Conservation (phyloP, 2,113 vertebrate species). For the Capra hircus region DNA sequence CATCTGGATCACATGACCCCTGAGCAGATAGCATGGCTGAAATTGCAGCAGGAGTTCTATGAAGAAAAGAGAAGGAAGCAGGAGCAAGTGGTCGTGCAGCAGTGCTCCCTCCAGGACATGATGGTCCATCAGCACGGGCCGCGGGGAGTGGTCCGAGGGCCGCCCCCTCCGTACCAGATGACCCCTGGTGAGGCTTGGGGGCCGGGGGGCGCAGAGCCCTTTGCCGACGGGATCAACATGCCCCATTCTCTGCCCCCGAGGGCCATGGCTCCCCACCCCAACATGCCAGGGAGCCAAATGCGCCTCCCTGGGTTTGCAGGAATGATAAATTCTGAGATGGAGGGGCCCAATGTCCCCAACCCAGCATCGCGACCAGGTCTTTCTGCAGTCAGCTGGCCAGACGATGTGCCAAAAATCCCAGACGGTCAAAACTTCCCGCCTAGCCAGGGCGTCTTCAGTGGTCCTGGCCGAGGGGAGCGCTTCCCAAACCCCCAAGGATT, state of each 20-base stretch:
- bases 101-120: conserved; percentile 95
- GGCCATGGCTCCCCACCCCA: conserved; percentile 92
- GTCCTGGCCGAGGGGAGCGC: conserved; percentile 93
- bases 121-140: conserved; percentile 97
- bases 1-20: conserved; percentile 98
- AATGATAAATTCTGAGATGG: conserved; percentile 98
- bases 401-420: conserved; percentile 96
- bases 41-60: conserved; percentile 98
- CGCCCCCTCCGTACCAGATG: conserved; percentile 97
- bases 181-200: conserved; percentile 94
- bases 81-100: conserved; percentile 92
- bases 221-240: conserved; percentile 91
- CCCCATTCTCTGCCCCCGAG: conserved; percentile 89
- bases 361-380: conserved; percentile 87
- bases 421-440: conserved; percentile 93
- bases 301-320: conserved; percentile 94
- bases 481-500: conserved; percentile 95
- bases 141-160: conserved; percentile 92
- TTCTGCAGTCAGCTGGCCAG: conserved; percentile 93
- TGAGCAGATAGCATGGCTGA: conserved; percentile 98
- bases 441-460: conserved; percentile 92
- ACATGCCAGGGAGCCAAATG: conserved; percentile 85
- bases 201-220: conserved; percentile 89
- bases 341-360: conserved; percentile 87
- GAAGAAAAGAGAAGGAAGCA: conserved; percentile 98